These are phyloP conservation scores for Netelia inedita DNA, from an alignment of 2,888 invertebrate species.

Conservation along the genomic window DNA sequence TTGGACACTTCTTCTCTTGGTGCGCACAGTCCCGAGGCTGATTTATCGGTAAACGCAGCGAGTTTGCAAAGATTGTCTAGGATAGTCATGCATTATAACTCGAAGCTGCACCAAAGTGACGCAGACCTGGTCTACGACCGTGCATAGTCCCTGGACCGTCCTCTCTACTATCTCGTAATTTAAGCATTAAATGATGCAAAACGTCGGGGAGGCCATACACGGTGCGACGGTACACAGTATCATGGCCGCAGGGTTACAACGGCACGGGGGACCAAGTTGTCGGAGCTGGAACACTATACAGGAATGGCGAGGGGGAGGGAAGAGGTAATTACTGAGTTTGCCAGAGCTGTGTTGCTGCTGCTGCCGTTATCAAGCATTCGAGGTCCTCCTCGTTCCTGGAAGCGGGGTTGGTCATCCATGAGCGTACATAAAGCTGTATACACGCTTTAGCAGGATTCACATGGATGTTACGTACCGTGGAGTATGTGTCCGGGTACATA, in stretches of 20 bases:
- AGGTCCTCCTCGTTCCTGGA: conserved; percentile 39
- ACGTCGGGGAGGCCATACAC: conserved; percentile 53
- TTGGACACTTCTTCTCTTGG: neutral
- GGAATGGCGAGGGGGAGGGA: neutral
- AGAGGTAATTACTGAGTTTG: conserved; percentile 73
- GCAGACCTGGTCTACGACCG: conserved; percentile 35
- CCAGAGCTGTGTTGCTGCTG: conserved; percentile 57
- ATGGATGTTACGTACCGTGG: conserved; percentile 28
- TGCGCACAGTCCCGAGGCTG: neutral
- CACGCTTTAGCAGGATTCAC: conserved; percentile 14
- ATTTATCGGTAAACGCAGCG: conserved; percentile 44
- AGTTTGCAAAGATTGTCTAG: conserved; percentile 16
- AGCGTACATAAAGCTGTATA: conserved; percentile 28
- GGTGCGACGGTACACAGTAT: conserved; percentile 21
- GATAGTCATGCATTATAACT: conserved; percentile 59
- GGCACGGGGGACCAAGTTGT: conserved; percentile 51
- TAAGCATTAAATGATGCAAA: conserved; percentile 75
- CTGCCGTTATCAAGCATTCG: conserved; percentile 72
- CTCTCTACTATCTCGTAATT: conserved; percentile 67
- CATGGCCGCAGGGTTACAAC: conserved; percentile 20
- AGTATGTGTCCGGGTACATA: conserved; percentile 13
- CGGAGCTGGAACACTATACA: conserved; percentile 28
- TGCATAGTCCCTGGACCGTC: conserved; percentile 26
- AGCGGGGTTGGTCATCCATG: conserved; percentile 31
- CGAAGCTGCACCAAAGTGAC: conserved; percentile 4